These are phyloP conservation scores for Amphiura filiformis DNA, from an alignment of 35 echinoderm and acorn worm genomes.

Conservation along the genomic window DNA sequence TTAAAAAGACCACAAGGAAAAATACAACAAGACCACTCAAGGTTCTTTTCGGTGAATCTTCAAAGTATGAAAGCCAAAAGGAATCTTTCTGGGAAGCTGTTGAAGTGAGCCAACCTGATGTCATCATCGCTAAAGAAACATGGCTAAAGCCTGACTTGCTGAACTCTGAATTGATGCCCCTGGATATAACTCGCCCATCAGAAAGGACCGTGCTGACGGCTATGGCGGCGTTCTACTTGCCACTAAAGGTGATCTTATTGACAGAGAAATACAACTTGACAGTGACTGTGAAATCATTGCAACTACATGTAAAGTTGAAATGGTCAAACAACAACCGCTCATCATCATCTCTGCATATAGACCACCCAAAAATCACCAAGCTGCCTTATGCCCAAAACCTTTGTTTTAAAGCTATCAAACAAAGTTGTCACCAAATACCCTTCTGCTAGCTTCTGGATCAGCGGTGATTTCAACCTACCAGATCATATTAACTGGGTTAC, in stretches of 20 bases:
- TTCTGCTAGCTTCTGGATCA: conserved; percentile 24
- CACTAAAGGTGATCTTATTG: conserved; percentile 40
- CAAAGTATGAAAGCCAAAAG: background rate
- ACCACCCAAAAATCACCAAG: conserved; percentile 28
- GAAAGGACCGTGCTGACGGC: conserved; percentile 18
- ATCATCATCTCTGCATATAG: conserved; percentile 14
- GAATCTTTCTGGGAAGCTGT: conserved; percentile 14
- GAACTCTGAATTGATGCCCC: conserved; percentile 2
- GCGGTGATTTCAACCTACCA: conserved; percentile 45
- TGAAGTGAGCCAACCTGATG: background rate
- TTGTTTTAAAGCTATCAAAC: conserved; percentile 5
- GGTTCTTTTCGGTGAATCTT: conserved; percentile 5
- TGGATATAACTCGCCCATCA: conserved; percentile 22
- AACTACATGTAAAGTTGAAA: conserved; percentile 31
- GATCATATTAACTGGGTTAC: conserved; percentile 32
- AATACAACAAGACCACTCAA: conserved; percentile 11
- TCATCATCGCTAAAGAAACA: conserved; percentile 32
- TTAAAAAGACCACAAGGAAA: conserved; percentile 11
- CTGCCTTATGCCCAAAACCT: conserved; percentile 18
- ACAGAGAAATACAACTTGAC: conserved; percentile 22
- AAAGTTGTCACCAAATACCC: background rate
- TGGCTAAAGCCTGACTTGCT: conserved; percentile 21
- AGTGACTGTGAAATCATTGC: conserved; percentile 36
- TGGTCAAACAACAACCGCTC: conserved; percentile 5
- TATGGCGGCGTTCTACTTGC: conserved; percentile 36